A percentile compares a stretch with the other conserved stretches of the same genome.
phyloP scores from a whole-genome alignment of 2,797 vertebrate genomes.

The Scyliorhinus canicula region DNA sequence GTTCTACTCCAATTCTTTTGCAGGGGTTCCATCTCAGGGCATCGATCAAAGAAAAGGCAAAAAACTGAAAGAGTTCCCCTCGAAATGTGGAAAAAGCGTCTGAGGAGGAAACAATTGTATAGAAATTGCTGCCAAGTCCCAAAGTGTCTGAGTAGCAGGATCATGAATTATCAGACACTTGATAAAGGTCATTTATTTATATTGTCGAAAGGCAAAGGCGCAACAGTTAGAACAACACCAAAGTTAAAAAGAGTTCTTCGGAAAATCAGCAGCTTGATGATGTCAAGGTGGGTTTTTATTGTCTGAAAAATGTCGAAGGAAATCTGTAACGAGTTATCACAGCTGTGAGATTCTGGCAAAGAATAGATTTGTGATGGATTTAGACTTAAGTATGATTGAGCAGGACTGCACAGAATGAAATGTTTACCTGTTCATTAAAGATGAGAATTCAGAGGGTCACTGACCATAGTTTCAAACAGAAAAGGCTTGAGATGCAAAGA shows the following conservation, averaged over 20 bases:
- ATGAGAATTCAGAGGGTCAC: neutral
- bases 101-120: neutral
- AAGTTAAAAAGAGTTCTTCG: neutral
- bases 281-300: neutral
- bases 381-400: neutral
- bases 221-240: neutral
- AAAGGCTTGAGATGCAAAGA: neutral
- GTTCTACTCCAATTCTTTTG: neutral
- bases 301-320: neutral
- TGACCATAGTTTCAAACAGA: neutral
- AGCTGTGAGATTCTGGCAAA: neutral
- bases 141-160: neutral
- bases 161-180: neutral
- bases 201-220: neutral
- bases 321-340: neutral
- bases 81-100: neutral
- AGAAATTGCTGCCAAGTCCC: neutral
- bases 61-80: neutral
- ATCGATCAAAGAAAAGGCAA: neutral
- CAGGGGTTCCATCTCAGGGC: neutral
- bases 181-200: neutral
- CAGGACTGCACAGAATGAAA: neutral
- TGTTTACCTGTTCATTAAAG: neutral
- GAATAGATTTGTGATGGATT: neutral
- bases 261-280: neutral